Percentiles rank a stretch among this genome's conserved stretches.
phyloP scores from a whole-genome alignment of 2,113 vertebrate genomes.

The Dromas ardeola region DNA sequence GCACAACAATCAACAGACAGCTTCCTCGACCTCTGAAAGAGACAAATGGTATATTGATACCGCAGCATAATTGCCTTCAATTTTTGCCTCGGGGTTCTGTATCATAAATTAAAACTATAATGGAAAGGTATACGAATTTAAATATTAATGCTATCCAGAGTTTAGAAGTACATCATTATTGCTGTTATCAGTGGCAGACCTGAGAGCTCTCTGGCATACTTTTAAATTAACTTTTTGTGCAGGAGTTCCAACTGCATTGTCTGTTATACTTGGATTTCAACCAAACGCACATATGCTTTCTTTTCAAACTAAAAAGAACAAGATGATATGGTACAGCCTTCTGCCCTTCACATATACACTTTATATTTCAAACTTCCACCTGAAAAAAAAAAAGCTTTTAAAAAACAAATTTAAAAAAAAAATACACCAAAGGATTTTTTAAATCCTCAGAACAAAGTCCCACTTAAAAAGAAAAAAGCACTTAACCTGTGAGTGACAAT shows the following conservation, averaged over 20 bases:
- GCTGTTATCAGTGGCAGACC: background rate
- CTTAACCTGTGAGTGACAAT: background rate
- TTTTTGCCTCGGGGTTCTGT: background rate
- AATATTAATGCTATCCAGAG: background rate
- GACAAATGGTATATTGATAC: background rate
- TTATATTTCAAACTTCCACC: background rate
- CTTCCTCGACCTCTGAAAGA: background rate
- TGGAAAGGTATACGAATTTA: background rate
- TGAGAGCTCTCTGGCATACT: background rate
- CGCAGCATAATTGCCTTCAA: background rate
- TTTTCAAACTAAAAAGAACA: background rate
- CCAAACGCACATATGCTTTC: background rate
- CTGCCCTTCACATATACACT: background rate
- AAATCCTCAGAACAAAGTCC: background rate
- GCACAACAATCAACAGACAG: background rate
- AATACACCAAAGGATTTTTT: fast-evolving
- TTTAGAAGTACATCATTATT: background rate
- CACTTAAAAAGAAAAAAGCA: background rate
- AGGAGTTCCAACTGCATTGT: background rate
- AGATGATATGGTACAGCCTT: background rate
- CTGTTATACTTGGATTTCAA: background rate
- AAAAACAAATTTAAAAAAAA: background rate
- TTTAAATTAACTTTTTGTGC: background rate
- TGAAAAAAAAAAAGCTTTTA: background rate
- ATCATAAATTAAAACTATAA: background rate